phyloP scores from a whole-genome alignment of 2,113 vertebrate genomes.

The Coryphaenoides rupestris region DNA sequence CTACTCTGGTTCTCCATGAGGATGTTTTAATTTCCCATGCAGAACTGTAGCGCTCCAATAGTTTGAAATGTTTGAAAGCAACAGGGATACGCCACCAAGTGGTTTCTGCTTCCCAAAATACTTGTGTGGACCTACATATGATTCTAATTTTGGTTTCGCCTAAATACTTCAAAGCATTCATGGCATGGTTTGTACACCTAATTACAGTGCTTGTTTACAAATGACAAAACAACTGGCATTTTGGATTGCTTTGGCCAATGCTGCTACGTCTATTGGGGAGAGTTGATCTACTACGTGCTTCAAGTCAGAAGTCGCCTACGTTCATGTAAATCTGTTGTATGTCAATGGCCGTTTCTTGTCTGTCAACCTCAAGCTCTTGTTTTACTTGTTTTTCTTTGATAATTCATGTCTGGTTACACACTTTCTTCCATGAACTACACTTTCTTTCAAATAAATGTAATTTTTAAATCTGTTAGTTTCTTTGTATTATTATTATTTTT shows the following conservation, averaged over 20 bases:
- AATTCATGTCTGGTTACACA: slow-evolving; percentile 17
- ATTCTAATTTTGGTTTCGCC: slow-evolving; percentile 30
- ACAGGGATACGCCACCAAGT: slow-evolving; percentile 13
- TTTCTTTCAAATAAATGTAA: slow-evolving; percentile 55
- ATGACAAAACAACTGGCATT: slow-evolving; percentile 34
- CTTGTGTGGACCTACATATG: slow-evolving; percentile 5
- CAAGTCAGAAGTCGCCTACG: slow-evolving; percentile 13
- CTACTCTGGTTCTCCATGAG: background rate
- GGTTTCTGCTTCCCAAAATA: slow-evolving; percentile 22
- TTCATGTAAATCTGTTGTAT: slow-evolving; percentile 17
- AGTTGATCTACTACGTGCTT: slow-evolving; percentile 5
- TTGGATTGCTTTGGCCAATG: slow-evolving; percentile 30
- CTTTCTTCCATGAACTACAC: too few relatives aligned
- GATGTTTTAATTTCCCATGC: background rate
- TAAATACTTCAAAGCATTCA: slow-evolving; percentile 41
- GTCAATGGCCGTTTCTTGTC: slow-evolving; percentile 18
- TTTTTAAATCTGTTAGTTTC: background rate
- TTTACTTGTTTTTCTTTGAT: slow-evolving; percentile 17
- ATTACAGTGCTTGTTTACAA: slow-evolving; percentile 50
- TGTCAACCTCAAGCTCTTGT: slow-evolving; percentile 12
- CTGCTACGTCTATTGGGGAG: slow-evolving; percentile 43
- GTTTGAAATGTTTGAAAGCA: slow-evolving; percentile 6
- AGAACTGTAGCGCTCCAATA: background rate
- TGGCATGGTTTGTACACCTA: slow-evolving; percentile 12
- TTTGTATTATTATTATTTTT: background rate